phyloP scores from a whole-genome alignment of 1,140 invertebrate species.

The Tetragnatha versicolor region DNA sequence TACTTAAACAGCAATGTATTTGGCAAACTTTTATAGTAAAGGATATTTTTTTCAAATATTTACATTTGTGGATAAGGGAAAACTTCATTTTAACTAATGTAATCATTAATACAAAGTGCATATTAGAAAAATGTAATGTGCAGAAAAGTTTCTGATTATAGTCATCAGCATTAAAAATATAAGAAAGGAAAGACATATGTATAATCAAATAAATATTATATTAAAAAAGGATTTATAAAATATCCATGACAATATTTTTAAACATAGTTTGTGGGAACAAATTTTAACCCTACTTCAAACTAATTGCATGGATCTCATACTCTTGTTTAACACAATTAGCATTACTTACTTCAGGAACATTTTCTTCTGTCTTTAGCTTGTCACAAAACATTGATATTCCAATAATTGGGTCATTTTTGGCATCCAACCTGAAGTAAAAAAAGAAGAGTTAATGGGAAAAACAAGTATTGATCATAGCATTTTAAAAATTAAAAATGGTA shows the following conservation, averaged over 20 bases:
- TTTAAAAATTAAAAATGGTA: too few relatives aligned
- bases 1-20: neutral
- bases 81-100: too few relatives aligned
- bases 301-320: neutral
- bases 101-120: too few relatives aligned
- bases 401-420: neutral
- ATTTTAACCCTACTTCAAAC: neutral
- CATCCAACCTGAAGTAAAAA: constrained; percentile 8
- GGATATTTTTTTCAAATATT: too few relatives aligned
- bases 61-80: too few relatives aligned
- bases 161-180: neutral
- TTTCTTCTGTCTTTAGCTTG: neutral
- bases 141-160: too few relatives aligned
- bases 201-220: neutral
- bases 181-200: neutral
- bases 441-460: neutral
- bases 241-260: neutral
- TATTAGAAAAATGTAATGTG: too few relatives aligned
- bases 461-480: too few relatives aligned
- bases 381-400: constrained; percentile 40
- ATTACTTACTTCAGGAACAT: constrained; percentile 16
- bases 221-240: neutral
- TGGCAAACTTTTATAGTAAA: too few relatives aligned
- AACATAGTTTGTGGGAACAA: neutral
- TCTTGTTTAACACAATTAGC: neutral